Base-by-base conservation (phyloP, 2,888 invertebrate species). In the Hyposoter didymator region DNA sequence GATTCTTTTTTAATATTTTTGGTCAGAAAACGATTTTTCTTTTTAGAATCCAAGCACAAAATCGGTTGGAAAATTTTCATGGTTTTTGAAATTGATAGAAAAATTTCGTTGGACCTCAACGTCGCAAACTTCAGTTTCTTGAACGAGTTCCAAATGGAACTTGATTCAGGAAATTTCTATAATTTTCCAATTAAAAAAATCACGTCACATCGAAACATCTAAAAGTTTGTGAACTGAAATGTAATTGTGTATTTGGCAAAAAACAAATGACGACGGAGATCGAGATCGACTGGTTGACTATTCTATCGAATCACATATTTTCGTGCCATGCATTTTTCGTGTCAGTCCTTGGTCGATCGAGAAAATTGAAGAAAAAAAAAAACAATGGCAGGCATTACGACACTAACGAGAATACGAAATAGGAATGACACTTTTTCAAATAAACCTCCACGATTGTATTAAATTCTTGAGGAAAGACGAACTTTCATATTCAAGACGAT, bases 241-340 rank as follows among this genome's bases (percentile, higher is more conserved):
- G 52, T 0, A 78, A 62, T 62, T 19, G 14, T 6, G 4, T 35
- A 35, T 14, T 14, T 64, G 19, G 14, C n/a, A 0, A 8, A 19
- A 28, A n/a, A 8, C 32, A 28, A n/a, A 64, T 43, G 59, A 55
- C 45, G 59, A 55, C 45, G 22, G 66, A 32, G 47, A 69, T 35
- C 22, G n/a, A 76, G n/a, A 76, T 66, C 52, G 28, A 74, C 39
- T 35, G 66, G 8, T 73, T 43, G 66, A 67, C 49, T 76, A 83
- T n/a, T 43, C 66, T 79, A 80, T 59, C 55, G 39, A 39, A 69
- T 73, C 62, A 64, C 8, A 69, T n/a, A n/a, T 66, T 69, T 75
- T 75, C 85, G 83, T 89, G 84, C 87, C 91, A 91, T 91, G 91
- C 91, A 91, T 67, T 84, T 67, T 84, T 72, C 10, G 67, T 19